These are phyloP conservation scores for Drosophila sucinea DNA, from an alignment of 1,140 invertebrate genomes.

Conservation along the genomic window DNA sequence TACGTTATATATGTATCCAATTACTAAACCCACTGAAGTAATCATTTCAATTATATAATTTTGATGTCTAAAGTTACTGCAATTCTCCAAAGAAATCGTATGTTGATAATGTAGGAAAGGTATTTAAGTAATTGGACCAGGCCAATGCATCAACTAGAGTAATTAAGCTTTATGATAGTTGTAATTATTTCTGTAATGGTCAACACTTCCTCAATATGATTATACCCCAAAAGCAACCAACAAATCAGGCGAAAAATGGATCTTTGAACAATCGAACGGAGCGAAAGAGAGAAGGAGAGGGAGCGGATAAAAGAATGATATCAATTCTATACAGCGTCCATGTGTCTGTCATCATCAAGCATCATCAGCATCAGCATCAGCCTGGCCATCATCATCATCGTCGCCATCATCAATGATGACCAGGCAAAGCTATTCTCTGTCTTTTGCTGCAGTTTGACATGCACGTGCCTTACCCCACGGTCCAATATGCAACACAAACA, in stretches of 20 bases:
- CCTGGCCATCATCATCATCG: conserved; percentile 17
- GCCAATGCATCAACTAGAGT: too few species aligned
- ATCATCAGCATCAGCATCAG: conserved; percentile 19
- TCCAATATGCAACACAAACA: conserved; percentile 38
- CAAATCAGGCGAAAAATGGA: not conserved
- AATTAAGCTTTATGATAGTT: too few species aligned
- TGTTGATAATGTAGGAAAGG: too few species aligned
- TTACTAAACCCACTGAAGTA: too few species aligned
- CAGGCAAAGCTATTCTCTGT: conserved; percentile 20
- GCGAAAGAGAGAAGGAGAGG: not conserved
- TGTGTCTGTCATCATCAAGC: conserved; percentile 31
- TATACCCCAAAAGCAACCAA: not conserved
- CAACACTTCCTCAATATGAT: not conserved
- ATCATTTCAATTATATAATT: too few species aligned
- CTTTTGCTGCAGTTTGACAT: conserved; percentile 53
- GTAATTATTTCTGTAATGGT: not conserved
- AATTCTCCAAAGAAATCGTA: too few species aligned
- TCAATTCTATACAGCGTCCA: conserved; percentile 41
- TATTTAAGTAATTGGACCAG: too few species aligned
- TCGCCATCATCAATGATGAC: conserved; percentile 31
- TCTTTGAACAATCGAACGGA: not conserved
- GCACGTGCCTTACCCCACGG: conserved; percentile 44
- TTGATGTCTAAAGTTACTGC: too few species aligned
- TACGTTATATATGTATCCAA: too few species aligned
- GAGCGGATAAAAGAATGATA: not conserved